Evolutionary conservation across 2,113 vertebrate genomes (phyloP).

Genomic region (Cynocephalus volans): DNA sequence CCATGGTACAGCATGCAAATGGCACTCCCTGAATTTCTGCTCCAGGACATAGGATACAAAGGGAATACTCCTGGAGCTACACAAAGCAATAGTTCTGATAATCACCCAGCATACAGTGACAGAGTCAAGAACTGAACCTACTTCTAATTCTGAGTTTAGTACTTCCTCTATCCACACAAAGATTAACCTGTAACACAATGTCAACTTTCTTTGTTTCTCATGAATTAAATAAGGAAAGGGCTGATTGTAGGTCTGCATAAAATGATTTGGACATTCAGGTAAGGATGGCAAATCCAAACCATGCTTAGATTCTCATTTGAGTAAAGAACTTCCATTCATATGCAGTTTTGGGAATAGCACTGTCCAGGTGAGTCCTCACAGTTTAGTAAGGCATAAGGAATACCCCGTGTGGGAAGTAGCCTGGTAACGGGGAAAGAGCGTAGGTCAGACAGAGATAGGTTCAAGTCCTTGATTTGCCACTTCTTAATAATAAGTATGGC

Average conservation of each 20-base stretch:
- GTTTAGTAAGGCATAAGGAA: neutral
- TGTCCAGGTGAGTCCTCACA: neutral
- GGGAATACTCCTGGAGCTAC: no score
- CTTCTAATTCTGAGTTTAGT: neutral
- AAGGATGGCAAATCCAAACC: neutral
- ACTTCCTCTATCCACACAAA: neutral
- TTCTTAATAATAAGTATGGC: no score
- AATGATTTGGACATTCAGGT: neutral
- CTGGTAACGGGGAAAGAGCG: neutral
- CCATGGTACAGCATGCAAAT: neutral
- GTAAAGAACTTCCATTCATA: neutral
- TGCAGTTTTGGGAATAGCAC: accelerated
- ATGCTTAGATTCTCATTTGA: neutral
- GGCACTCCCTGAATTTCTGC: neutral
- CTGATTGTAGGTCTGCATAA: neutral
- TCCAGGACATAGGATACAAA: neutral
- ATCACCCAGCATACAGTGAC: no score
- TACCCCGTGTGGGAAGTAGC: no score
- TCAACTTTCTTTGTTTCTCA: neutral
- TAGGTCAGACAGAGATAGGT: neutral
- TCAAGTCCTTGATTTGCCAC: neutral
- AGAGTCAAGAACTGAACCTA: neutral
- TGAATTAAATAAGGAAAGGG: neutral
- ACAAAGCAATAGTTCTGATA: neutral
- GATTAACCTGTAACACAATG: neutral